Evolutionary conservation across 2,797 vertebrate species (phyloP).

Genomic region (Anableps anableps): DNA sequence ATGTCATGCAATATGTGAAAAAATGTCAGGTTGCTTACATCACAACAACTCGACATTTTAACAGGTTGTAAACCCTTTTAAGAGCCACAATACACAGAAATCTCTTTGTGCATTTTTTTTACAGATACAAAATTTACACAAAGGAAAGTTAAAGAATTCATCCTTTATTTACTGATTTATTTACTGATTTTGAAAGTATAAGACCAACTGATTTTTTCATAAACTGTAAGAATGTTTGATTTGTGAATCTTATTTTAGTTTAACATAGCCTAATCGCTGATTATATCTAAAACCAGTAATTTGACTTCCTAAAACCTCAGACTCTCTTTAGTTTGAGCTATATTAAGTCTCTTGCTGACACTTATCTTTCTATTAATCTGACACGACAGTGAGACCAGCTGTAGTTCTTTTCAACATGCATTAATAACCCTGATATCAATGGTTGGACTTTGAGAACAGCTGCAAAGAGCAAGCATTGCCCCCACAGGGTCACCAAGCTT

Average conservation of each 20-base stretch:
- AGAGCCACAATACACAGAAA: no score
- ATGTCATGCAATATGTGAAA: no score
- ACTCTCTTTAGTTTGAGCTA: neutral
- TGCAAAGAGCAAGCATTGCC: conserved; percentile 35
- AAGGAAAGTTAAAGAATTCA: no score
- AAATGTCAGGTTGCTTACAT: no score
- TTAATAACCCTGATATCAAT: conserved; percentile 61
- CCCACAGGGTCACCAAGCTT: conserved; percentile 35
- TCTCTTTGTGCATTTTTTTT: no score
- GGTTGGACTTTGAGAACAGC: conserved; percentile 62
- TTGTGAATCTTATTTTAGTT: neutral
- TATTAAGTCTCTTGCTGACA: neutral
- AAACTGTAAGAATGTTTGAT: neutral
- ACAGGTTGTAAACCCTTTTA: no score
- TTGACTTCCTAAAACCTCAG: neutral
- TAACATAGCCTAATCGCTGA: conserved; percentile 5
- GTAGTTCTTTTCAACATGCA: conserved; percentile 55
- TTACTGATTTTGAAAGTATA: neutral
- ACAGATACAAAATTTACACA: no score
- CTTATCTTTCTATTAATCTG: conserved; percentile 5
- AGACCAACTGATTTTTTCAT: neutral
- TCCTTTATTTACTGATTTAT: neutral
- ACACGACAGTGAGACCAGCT: conserved; percentile 33
- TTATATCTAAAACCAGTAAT: conserved; percentile 19
- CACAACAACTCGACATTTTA: no score